phyloP scores from a whole-genome alignment of 2,797 vertebrate species.

The Babyrousa celebensis region DNA sequence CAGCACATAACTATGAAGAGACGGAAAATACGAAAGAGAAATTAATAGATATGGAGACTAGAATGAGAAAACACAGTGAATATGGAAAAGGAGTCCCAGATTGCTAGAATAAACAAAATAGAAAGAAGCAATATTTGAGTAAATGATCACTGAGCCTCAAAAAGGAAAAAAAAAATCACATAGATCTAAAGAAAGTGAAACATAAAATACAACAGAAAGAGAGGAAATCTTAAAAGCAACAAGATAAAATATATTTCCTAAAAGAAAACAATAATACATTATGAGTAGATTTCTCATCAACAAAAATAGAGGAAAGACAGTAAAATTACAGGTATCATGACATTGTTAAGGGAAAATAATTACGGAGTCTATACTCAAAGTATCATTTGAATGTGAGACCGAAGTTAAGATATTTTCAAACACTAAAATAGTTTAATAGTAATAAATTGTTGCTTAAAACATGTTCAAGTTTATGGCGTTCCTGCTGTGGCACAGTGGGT shows the following conservation, averaged over 20 bases:
- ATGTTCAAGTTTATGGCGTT: not conserved
- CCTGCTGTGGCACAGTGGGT: no score
- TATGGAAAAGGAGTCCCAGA: not conserved
- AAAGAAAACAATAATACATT: not conserved
- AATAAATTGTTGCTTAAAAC: slow-evolving; percentile 1
- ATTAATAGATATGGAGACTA: not conserved
- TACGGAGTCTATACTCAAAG: not conserved
- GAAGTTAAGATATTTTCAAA: slow-evolving; percentile 29
- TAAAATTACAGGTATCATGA: not conserved
- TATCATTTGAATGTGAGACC: not conserved
- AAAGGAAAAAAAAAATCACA: not conserved
- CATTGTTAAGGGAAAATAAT: not conserved
- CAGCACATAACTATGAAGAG: not conserved
- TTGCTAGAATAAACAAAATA: not conserved
- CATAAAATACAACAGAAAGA: not conserved
- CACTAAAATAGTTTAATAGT: slow-evolving; percentile 24
- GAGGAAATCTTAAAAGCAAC: slow-evolving; percentile 34
- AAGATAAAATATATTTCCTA: not conserved
- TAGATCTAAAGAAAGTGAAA: slow-evolving; percentile 2
- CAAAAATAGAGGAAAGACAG: not conserved
- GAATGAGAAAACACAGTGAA: not conserved
- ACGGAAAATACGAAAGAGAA: not conserved
- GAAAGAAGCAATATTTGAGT: not conserved
- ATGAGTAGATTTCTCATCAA: not conserved
- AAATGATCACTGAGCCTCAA: not conserved